Evolutionary conservation across 2,113 vertebrate genomes (phyloP).

Genomic region (Oostethus manadensis): DNA sequence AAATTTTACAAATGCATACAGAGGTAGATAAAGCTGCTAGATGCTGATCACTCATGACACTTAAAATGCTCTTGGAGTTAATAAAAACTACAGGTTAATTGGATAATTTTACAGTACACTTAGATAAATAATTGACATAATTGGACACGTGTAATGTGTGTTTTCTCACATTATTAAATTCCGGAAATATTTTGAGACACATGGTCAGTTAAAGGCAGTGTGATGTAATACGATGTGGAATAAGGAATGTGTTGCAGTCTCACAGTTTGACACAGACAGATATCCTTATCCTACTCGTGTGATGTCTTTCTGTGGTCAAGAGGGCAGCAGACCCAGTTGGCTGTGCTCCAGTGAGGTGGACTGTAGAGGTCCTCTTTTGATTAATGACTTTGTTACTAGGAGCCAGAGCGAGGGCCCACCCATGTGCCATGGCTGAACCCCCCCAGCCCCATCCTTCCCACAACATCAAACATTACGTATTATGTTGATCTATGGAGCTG

Average conservation of each 20-base stretch:
- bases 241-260: conserved; percentile 13
- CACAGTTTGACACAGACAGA: conserved; percentile 32
- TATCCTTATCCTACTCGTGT: conserved; percentile 41
- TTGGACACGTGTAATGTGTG: too few species aligned
- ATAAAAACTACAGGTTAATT: too few species aligned
- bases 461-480: conserved; percentile 68
- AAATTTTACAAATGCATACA: too few species aligned
- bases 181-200: too few species aligned
- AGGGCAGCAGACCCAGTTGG: conserved; percentile 36
- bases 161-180: too few species aligned
- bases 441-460: conserved; percentile 13
- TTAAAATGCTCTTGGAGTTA: too few species aligned
- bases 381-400: conserved; percentile 60
- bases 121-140: too few species aligned
- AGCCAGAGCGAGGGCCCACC: conserved; percentile 53
- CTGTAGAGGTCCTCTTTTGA: conserved; percentile 40
- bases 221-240: background rate
- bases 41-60: too few species aligned
- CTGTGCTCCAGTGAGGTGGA: conserved; percentile 25
- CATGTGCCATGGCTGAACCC: conserved; percentile 29
- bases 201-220: background rate
- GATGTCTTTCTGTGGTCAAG: conserved; percentile 53
- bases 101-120: too few species aligned
- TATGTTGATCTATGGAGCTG: conserved; percentile 72
- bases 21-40: too few species aligned